Evolutionary conservation across 1,140 invertebrate genomes (phyloP), one percentile per base, ranked within the genome.

Genomic region (Mizuhopecten yessoensis): DNA sequence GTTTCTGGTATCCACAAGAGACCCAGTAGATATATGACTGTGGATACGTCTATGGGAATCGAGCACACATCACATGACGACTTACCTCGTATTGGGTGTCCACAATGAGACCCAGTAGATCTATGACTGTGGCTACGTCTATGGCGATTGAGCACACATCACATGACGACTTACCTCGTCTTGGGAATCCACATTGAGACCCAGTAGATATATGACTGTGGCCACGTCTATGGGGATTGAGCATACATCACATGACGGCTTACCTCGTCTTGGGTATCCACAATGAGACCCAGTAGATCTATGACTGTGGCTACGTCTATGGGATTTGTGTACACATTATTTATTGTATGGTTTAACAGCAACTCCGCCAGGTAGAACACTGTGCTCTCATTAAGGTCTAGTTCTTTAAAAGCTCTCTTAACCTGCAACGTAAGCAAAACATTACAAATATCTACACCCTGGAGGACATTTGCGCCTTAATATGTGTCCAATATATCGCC

Each of bases 251-350:
- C 42, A n/a, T 75, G 57, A 75, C n/a, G 5, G 87, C 90, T 88
- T 90, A 96, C 95, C 94, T 95, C 94, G 45, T 94, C 94, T 93
- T 96, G 96, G 34, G 95, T 95, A 45, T 95, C 93, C 9, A 96
- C 93, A 5, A 96, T 91, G 86, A 95, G 93, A 36, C 90, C 92
- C 15, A 96, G 88, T n/a, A 95, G 90, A 87, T 96, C 95, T 34
- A 96, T 96, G n/a, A 96, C 95, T 0, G 96, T 95, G n/a, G 95
- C 94, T 11, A 96, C 95, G 90, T 96, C 96, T 42, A 96, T 95
- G 3, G 96, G 95, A 88, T 96, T 96, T n/a, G 91, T 91, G 87
- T 95, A 95, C 13, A 91, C 89, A 88, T 95, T 92, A n/a, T 92
- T 90, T 34, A 90, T 45, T 0, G 96, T 96, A 92, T 95, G 95